A percentile compares a stretch with the other conserved stretches of the same genome.
Evolutionary conservation across 2,888 invertebrate genomes (phyloP).

Genomic region (Myopa testacea): DNA sequence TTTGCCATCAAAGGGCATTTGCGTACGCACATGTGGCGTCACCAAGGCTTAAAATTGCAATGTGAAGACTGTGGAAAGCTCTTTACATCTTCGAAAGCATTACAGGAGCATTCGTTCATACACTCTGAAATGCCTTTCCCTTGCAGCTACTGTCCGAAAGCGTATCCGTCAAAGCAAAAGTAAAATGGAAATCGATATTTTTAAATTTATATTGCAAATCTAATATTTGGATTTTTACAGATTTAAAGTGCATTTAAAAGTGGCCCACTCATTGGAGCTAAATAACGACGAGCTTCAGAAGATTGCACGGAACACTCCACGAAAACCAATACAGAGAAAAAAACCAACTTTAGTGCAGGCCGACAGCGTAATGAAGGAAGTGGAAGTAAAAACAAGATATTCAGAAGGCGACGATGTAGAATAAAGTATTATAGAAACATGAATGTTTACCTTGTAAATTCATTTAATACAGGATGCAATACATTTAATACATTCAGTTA

Average conservation of each 20-base stretch:
- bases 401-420: slow-evolving; percentile 37
- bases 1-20: slow-evolving; percentile 54
- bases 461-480: too few relatives aligned
- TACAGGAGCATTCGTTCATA: slow-evolving; percentile 53
- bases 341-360: slow-evolving; percentile 51
- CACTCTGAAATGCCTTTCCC: slow-evolving; percentile 55
- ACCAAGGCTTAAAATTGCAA: slow-evolving; percentile 53
- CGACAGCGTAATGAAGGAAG: slow-evolving; percentile 51
- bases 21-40: slow-evolving; percentile 53
- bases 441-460: too few relatives aligned
- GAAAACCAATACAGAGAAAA: slow-evolving; percentile 47
- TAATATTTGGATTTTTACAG: slow-evolving; percentile 37
- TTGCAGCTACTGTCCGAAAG: slow-evolving; percentile 51
- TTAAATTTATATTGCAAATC: neutral
- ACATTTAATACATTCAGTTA: too few relatives aligned
- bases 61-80: slow-evolving; percentile 54
- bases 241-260: slow-evolving; percentile 52
- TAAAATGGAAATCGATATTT: slow-evolving; percentile 41
- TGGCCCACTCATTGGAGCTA: slow-evolving; percentile 49
- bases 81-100: slow-evolving; percentile 53
- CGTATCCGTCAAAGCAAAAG: slow-evolving; percentile 54
- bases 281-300: slow-evolving; percentile 50
- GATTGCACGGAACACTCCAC: slow-evolving; percentile 43
- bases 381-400: slow-evolving; percentile 48
- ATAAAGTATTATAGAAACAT: slow-evolving; percentile 31